Percentiles rank a stretch among this genome's conserved stretches.
Conservation (phyloP, 2,888 invertebrate species). For the Lochmaea capreae region DNA sequence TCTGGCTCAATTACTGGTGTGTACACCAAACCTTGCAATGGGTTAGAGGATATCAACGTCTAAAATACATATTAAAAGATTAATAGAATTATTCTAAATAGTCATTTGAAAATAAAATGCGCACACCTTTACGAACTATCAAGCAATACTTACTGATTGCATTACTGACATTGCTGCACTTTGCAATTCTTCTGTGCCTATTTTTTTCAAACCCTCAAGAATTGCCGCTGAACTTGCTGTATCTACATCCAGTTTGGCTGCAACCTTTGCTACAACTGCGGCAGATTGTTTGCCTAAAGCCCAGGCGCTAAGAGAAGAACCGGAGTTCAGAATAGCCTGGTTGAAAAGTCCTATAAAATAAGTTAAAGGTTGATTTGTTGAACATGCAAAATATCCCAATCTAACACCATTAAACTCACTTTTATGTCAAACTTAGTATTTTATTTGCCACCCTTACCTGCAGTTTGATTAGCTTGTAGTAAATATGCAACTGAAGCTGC, state of each 20-base stretch:
- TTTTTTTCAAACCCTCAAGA: slow-evolving; percentile 12
- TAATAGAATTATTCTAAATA: no score
- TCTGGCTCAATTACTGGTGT: slow-evolving; percentile 51
- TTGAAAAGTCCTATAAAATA: slow-evolving; percentile 50
- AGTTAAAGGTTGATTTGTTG: no score
- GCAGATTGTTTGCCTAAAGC: slow-evolving; percentile 42
- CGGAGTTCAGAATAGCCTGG: slow-evolving; percentile 56
- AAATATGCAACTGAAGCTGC: slow-evolving; percentile 65
- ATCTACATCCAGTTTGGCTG: slow-evolving; percentile 6
- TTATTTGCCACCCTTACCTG: slow-evolving; percentile 12
- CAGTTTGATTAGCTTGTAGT: slow-evolving; percentile 27
- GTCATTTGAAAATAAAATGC: no score
- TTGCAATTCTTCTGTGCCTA: slow-evolving; percentile 19
- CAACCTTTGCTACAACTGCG: slow-evolving; percentile 3
- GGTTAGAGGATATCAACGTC: slow-evolving; percentile 19
- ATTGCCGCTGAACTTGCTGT: slow-evolving; percentile 3
- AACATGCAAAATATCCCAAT: no score
- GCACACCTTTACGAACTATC: no score
- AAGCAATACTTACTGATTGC: slow-evolving; percentile 27
- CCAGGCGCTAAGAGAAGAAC: slow-evolving; percentile 57
- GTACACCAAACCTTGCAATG: slow-evolving; percentile 45
- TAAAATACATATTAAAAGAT: background rate
- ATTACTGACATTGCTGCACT: slow-evolving; percentile 20
- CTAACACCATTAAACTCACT: no score
- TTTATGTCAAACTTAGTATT: no score